Conservation (phyloP, 2,888 invertebrate genomes). For the Schizaphis graminum region DNA sequence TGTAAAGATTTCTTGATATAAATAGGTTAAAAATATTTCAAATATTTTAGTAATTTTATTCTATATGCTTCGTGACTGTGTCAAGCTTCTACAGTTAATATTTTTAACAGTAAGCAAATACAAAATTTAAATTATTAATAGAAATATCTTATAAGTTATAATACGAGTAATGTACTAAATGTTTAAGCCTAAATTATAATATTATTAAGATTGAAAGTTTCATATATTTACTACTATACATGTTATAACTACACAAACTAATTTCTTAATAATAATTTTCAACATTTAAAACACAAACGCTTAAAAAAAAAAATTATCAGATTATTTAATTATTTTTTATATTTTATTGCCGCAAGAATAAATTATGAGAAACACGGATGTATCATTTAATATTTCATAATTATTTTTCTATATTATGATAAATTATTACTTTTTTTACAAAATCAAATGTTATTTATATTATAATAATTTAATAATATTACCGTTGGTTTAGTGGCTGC, state of each 20-base stretch:
- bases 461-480: background rate
- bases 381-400: background rate
- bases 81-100: background rate
- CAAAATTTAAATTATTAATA: background rate
- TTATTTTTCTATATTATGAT: background rate
- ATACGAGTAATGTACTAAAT: background rate
- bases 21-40: background rate
- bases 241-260: background rate
- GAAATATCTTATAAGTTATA: background rate
- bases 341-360: no score
- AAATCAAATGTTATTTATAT: background rate
- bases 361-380: no score
- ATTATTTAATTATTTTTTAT: no score
- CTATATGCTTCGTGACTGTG: background rate
- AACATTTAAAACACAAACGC: no score
- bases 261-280: no score
- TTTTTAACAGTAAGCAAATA: background rate
- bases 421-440: background rate
- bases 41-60: background rate
- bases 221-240: background rate
- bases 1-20: background rate
- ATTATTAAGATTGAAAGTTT: background rate
- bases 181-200: no score
- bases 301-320: no score
- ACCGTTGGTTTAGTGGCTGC: background rate